Conservation (phyloP, 2,888 invertebrate species). For the Eubasilissa splendida region DNA sequence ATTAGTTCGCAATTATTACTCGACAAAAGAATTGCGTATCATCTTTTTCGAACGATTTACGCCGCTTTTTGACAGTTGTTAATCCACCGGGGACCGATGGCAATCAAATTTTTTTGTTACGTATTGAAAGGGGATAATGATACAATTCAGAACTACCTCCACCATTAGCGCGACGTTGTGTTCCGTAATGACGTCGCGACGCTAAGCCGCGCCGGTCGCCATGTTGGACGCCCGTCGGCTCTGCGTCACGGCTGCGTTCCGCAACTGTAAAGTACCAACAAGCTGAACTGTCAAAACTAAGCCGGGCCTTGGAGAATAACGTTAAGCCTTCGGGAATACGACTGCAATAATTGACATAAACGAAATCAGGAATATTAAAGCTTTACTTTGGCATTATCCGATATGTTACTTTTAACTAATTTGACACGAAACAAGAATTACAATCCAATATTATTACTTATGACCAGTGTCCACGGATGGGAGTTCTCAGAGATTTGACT, state of each 20-base stretch:
- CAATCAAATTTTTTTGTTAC: neutral
- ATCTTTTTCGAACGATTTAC: neutral
- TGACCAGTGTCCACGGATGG: no score
- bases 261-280: neutral
- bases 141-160: constrained; percentile 7
- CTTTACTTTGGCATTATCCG: constrained; percentile 13
- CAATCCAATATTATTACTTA: no score
- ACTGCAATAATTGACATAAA: constrained; percentile 23
- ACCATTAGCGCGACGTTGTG: constrained; percentile 6
- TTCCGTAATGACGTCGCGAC: neutral
- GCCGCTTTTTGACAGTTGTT: neutral
- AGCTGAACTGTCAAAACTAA: neutral
- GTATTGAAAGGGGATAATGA: constrained; percentile 19
- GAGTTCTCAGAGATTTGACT: no score
- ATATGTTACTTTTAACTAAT: neutral
- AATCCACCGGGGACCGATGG: neutral
- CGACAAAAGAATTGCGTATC: neutral
- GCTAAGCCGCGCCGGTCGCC: constrained; percentile 20
- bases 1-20: neutral
- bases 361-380: neutral
- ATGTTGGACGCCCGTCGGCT: constrained; percentile 27
- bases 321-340: constrained; percentile 3
- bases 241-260: constrained; percentile 19
- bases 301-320: neutral
- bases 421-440: no score